These are phyloP conservation scores for Dendroctonus ponderosae DNA, from an alignment of 1,140 invertebrate species.

Conservation along the genomic window DNA sequence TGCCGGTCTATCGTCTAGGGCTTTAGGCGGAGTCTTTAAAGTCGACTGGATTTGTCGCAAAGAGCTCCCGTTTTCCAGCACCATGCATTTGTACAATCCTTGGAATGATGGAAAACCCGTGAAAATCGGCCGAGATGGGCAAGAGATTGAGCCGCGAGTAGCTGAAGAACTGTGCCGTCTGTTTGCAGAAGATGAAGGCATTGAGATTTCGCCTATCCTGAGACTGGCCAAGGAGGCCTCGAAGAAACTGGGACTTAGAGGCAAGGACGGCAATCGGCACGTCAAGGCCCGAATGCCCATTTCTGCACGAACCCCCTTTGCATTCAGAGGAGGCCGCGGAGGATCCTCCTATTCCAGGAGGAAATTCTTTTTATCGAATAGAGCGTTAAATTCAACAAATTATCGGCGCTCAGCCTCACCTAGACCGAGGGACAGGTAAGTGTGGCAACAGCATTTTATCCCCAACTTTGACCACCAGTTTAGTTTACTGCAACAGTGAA, in stretches of 20 bases:
- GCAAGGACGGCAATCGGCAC: conserved; percentile 56
- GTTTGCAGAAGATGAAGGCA: conserved; percentile 90
- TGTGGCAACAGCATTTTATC: conserved; percentile 14
- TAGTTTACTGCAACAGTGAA: conserved; percentile 4
- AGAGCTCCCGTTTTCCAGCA: conserved; percentile 89
- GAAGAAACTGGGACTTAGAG: conserved; percentile 58
- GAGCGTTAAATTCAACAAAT: conserved; percentile 52
- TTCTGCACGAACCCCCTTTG: conserved; percentile 47
- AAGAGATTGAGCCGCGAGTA: conserved; percentile 94
- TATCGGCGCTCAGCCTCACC: conserved; percentile 63
- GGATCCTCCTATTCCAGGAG: conserved; percentile 52
- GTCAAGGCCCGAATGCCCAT: conserved; percentile 52
- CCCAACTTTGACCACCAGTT: conserved; percentile 4
- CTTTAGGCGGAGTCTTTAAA: conserved; percentile 92
- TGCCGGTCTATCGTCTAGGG: conserved; percentile 88
- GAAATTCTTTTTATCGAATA: conserved; percentile 54
- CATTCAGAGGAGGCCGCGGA: conserved; percentile 49
- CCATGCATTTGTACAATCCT: conserved; percentile 91
- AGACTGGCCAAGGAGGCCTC: conserved; percentile 84
- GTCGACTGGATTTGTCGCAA: conserved; percentile 96
- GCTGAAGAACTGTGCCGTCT: conserved; percentile 92
- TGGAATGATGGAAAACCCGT: conserved; percentile 99
- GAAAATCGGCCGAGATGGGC: conserved; percentile 97
- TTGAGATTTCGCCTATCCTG: conserved; percentile 88
- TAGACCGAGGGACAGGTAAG: conserved; percentile 46